Evolutionary conservation across 1,140 invertebrate genomes (phyloP).

Genomic region (Leptinotarsa defecta): DNA sequence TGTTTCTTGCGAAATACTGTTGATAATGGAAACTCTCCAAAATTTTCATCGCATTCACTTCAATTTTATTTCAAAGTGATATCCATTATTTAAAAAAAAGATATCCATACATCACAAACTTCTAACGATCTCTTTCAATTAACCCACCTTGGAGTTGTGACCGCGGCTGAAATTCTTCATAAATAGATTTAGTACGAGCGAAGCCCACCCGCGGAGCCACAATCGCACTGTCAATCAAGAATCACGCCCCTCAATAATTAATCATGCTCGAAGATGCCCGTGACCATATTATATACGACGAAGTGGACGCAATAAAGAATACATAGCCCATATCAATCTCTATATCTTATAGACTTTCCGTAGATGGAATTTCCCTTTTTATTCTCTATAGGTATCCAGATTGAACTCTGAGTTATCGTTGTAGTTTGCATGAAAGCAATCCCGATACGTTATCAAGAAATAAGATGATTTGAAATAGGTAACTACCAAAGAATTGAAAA

Average conservation of each 20-base stretch:
- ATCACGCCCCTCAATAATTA: slow-evolving; percentile 56
- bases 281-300: slow-evolving; percentile 14
- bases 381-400: not conserved
- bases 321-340: slow-evolving; percentile 17
- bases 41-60: too few species aligned
- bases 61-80: too few species aligned
- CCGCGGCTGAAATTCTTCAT: not conserved
- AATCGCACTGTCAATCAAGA: slow-evolving; percentile 56
- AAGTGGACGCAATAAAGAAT: slow-evolving; percentile 1
- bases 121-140: not conserved
- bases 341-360: slow-evolving; percentile 11
- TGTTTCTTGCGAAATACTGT: too few species aligned
- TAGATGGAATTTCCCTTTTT: slow-evolving; percentile 12
- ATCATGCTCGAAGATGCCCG: slow-evolving; percentile 44
- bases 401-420: too few species aligned
- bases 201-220: slow-evolving; percentile 52
- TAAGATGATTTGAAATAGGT: too few species aligned
- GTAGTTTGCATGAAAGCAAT: too few species aligned
- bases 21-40: too few species aligned
- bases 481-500: too few species aligned
- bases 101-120: not conserved
- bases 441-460: too few species aligned
- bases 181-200: slow-evolving; percentile 26
- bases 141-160: not conserved
- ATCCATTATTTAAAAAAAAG: too few species aligned